Evolutionary conservation across 2,797 vertebrate genomes (phyloP).

Genomic region (Pteropus rufus): DNA sequence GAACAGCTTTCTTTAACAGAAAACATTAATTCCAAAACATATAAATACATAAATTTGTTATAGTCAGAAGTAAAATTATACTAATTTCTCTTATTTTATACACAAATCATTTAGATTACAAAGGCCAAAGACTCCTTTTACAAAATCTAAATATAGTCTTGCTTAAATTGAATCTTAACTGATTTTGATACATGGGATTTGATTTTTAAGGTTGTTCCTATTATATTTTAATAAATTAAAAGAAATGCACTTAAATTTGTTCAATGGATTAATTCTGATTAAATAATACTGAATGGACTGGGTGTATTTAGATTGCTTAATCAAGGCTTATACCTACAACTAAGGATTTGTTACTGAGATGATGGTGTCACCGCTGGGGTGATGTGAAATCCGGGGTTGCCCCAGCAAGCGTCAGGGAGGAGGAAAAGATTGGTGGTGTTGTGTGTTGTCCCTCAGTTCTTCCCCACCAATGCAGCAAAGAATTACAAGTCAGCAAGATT

Average conservation of each 20-base stretch:
- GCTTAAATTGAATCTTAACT: neutral
- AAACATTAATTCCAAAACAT: neutral
- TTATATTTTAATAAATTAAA: constrained; percentile 19
- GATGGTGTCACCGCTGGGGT: neutral
- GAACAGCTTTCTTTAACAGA: neutral
- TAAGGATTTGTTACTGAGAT: neutral
- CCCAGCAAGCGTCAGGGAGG: too few relatives aligned
- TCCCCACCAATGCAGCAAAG: too few relatives aligned
- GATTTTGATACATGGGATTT: neutral
- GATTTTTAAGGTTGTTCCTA: neutral
- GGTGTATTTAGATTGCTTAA: neutral
- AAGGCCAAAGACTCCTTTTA: neutral
- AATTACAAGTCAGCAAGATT: too few relatives aligned
- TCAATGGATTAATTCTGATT: neutral
- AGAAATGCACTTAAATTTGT: neutral
- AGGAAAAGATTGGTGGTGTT: too few relatives aligned
- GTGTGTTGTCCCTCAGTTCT: too few relatives aligned
- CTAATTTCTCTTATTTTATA: neutral
- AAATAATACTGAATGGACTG: neutral
- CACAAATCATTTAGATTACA: neutral
- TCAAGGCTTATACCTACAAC: neutral
- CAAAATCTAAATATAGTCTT: neutral
- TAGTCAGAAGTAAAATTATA: neutral
- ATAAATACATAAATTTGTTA: neutral
- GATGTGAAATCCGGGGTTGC: too few relatives aligned